These are phyloP conservation scores for Ceyx cyanopectus DNA, from an alignment of 2,113 vertebrate species.

Conservation along the genomic window DNA sequence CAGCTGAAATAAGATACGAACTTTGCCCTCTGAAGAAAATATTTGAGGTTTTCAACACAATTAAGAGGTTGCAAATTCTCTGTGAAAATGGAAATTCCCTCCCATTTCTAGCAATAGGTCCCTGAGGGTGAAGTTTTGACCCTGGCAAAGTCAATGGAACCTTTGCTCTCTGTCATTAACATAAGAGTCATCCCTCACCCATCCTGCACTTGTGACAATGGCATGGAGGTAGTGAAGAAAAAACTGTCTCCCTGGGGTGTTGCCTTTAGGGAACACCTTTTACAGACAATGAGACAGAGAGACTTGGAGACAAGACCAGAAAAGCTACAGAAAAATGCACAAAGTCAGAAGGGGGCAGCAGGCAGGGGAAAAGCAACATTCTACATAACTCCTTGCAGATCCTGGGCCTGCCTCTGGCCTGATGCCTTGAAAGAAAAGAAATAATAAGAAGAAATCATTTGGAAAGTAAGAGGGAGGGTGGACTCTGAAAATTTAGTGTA, in stretches of 20 bases:
- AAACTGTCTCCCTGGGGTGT: not conserved
- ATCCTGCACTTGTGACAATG: not conserved
- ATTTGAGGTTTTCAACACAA: constrained; percentile 20
- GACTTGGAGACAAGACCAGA: not conserved
- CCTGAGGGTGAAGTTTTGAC: constrained; percentile 12
- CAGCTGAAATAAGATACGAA: not conserved
- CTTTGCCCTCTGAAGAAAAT: constrained; percentile 38
- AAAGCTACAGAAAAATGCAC: not conserved
- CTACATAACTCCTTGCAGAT: not conserved
- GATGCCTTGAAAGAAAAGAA: not conserved
- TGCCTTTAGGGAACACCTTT: not conserved
- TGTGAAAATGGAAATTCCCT: constrained; percentile 50
- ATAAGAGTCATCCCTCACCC: not conserved
- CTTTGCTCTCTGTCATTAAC: not conserved
- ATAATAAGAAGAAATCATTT: not conserved
- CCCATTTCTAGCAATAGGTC: not conserved
- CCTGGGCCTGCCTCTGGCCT: not conserved
- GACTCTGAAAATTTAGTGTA: not conserved
- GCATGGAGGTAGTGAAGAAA: not conserved
- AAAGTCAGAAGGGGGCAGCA: not conserved
- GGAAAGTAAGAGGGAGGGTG: not conserved
- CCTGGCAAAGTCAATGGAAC: not conserved
- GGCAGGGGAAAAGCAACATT: not conserved
- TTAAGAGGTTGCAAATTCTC: constrained; percentile 6
- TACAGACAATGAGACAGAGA: not conserved